These are phyloP conservation scores for Ylistrum balloti DNA, from an alignment of 1,140 invertebrate species.

Conservation along the genomic window DNA sequence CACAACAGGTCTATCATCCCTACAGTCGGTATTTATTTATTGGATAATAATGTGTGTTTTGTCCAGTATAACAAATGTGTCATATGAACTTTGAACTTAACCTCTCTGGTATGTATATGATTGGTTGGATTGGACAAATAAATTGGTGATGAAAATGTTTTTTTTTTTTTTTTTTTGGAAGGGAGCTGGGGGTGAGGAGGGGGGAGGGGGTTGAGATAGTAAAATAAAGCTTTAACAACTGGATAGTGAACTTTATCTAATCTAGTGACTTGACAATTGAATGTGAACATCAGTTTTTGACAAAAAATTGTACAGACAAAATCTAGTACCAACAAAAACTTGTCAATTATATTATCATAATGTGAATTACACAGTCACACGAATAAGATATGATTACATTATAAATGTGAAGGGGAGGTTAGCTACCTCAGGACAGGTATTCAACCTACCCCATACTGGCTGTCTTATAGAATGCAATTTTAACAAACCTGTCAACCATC, in stretches of 20 bases:
- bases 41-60: conserved; percentile 6
- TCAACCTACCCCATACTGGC: background rate
- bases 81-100: conserved; percentile 5
- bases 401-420: background rate
- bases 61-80: conserved; percentile 5
- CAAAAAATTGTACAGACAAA: no score
- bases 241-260: background rate
- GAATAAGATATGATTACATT: conserved; percentile 16
- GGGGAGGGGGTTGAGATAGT: background rate
- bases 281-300: background rate
- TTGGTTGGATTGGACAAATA: background rate
- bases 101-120: background rate
- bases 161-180: background rate
- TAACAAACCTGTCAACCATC: background rate
- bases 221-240: background rate
- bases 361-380: background rate
- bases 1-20: background rate
- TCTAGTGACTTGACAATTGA: background rate
- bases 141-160: background rate
- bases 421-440: conserved; percentile 2
- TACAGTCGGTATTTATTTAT: background rate
- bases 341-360: background rate
- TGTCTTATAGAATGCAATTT: background rate
- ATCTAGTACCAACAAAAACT: no score
- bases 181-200: no score